phyloP scores from a whole-genome alignment of 2,113 vertebrate species.

The Pan paniscus region DNA sequence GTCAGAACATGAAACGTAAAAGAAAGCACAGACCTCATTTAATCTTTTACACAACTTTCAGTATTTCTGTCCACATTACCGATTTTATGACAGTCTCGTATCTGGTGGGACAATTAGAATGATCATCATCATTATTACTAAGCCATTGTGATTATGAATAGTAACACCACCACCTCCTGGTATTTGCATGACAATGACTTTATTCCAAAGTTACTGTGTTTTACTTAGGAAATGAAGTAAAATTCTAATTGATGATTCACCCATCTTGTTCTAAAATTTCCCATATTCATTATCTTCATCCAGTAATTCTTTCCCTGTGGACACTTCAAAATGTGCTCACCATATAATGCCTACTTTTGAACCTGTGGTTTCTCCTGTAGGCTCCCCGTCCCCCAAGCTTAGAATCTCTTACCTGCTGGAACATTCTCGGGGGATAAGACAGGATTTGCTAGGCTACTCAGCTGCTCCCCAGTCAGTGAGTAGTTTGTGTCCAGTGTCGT shows the following conservation, averaged over 20 bases:
- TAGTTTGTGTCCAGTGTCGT: neutral
- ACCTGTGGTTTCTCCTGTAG: neutral
- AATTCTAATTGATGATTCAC: neutral
- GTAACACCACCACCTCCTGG: neutral
- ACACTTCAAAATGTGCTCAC: neutral
- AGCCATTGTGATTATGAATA: neutral
- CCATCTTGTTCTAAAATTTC: neutral
- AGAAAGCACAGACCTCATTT: neutral
- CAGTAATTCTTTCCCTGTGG: neutral
- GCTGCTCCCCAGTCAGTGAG: neutral
- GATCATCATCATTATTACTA: neutral
- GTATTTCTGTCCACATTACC: neutral
- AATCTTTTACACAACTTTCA: neutral
- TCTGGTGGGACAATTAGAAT: neutral
- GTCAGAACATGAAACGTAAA: neutral
- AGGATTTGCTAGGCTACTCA: neutral
- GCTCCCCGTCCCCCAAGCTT: neutral
- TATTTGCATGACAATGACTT: neutral
- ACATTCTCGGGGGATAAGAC: neutral
- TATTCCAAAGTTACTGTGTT: neutral
- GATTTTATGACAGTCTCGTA: neutral
- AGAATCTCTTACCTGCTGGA: neutral
- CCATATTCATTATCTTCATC: neutral
- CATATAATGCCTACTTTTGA: neutral
- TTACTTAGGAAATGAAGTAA: neutral